A percentile compares a stretch with the other conserved stretches of the same genome.
These are phyloP conservation scores for Oreocharis arfaki DNA, from an alignment of 2,113 vertebrate genomes.

Conservation along the genomic window DNA sequence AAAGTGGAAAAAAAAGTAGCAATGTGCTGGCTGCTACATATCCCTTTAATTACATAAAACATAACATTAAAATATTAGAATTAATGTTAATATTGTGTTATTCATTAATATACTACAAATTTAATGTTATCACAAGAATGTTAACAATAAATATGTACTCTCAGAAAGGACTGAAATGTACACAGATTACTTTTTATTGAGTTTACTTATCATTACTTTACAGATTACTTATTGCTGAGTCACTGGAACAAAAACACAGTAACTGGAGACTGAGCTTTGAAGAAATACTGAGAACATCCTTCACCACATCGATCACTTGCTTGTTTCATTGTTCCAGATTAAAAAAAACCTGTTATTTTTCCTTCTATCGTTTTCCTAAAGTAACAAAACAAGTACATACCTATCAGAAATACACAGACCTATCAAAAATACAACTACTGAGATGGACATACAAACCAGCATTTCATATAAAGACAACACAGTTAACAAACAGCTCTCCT, in stretches of 20 bases:
- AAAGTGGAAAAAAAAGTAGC: not conserved
- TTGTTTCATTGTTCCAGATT: not conserved
- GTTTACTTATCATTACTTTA: not conserved
- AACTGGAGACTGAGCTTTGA: not conserved
- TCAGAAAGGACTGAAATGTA: not conserved
- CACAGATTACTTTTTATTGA: not conserved
- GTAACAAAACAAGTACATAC: not conserved
- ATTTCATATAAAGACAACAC: not conserved
- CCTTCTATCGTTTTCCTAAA: not conserved
- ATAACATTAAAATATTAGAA: not conserved
- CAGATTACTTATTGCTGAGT: not conserved
- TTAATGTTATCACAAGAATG: not conserved
- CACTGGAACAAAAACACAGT: not conserved
- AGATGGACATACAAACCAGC: not conserved
- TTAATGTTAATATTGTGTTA: not conserved
- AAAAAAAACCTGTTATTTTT: not conserved
- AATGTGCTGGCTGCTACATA: not conserved
- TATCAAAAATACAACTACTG: not conserved
- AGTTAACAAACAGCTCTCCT: not conserved
- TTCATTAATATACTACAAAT: not conserved
- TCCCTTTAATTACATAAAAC: not conserved
- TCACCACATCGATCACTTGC: not conserved
- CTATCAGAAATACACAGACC: not conserved
- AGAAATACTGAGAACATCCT: not conserved
- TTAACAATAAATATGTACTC: not conserved